These are phyloP conservation scores for Aramus guarauna DNA, from an alignment of 2,113 vertebrate genomes.

Conservation along the genomic window DNA sequence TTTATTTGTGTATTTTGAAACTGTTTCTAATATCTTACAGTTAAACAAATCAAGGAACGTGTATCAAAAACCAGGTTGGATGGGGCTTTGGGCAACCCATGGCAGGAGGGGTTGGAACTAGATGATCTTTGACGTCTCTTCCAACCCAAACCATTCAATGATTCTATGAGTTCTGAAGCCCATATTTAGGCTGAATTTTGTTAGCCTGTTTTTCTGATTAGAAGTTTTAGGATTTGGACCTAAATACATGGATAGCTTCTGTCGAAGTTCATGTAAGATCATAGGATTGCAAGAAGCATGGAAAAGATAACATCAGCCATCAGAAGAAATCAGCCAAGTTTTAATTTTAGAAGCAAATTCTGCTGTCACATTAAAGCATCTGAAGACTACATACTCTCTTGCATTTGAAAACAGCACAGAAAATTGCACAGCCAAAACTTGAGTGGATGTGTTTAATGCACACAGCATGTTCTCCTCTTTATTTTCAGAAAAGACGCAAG, in stretches of 20 bases:
- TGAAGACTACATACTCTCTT: background rate
- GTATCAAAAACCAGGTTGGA: background rate
- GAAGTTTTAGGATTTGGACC: background rate
- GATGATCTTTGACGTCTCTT: no score
- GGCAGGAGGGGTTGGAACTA: no score
- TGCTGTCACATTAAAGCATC: conserved; percentile 42
- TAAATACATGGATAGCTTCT: background rate
- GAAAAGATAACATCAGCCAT: background rate
- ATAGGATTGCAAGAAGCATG: background rate
- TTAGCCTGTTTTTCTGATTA: background rate
- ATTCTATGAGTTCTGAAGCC: background rate
- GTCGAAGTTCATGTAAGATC: background rate
- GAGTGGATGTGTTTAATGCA: background rate
- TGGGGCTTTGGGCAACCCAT: no score
- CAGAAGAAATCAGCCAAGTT: conserved; percentile 30
- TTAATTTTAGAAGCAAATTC: conserved; percentile 60
- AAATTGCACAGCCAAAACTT: background rate
- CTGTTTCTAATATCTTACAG: background rate
- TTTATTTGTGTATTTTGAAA: background rate
- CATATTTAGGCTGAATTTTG: background rate
- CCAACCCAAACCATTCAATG: no score
- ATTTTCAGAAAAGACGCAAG: background rate
- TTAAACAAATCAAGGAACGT: background rate
- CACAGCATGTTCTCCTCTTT: background rate
- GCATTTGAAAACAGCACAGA: conserved; percentile 41